Base-by-base conservation (phyloP, 1,140 invertebrate genomes). In the Homalodisca vitripennis region DNA sequence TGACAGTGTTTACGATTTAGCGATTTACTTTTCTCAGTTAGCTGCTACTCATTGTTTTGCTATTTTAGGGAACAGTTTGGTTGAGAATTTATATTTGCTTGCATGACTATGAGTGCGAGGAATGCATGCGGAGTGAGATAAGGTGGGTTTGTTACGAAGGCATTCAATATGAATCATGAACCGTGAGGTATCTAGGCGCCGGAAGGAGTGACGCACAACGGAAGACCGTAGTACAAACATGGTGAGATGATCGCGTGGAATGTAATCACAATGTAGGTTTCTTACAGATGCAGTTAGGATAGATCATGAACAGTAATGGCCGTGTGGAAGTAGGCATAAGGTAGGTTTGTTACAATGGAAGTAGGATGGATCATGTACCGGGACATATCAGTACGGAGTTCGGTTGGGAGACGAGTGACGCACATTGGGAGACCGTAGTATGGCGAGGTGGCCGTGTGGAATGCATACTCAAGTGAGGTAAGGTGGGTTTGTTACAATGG, bases 281-380 rank as follows among this genome's bases (percentile, higher is more conserved):
- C 14, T 51, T 51, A 51, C 48, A 22, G n/a, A 20, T 22, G 3
- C 14, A 3, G 3, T 14, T 14, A 6, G 14, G 22, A 10, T 20
- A 22, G n/a, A n/a, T n/a, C n/a, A n/a, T n/a, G n/a, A n/a, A n/a
- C n/a, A n/a, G n/a, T n/a, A n/a, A 3, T 20, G 14, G n/a, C 3
- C 10, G 55, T n/a, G 55, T 12, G 55, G 55, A 60, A 60, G 29
- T 6, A 10, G 34, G 17, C 6, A 17, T 10, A 12, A 26, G 27
- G 55, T 27, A 24, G 55, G 55, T 60, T 60, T 60, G 55, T 60
- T 60, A 60, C 55, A 24, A 27, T 26, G 22, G 55, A 3, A 3
- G 48, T 14, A 2, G 22, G 29, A 27, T 29, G 55, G 29, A 22
- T 26, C 55, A 24, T 22, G 24, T 13, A 2, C 55, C 55, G n/a